Percentiles rank a stretch among this genome's conserved stretches.
These are phyloP conservation scores for Rhopalosiphum maidis DNA, from an alignment of 1,140 invertebrate species.

Conservation along the genomic window DNA sequence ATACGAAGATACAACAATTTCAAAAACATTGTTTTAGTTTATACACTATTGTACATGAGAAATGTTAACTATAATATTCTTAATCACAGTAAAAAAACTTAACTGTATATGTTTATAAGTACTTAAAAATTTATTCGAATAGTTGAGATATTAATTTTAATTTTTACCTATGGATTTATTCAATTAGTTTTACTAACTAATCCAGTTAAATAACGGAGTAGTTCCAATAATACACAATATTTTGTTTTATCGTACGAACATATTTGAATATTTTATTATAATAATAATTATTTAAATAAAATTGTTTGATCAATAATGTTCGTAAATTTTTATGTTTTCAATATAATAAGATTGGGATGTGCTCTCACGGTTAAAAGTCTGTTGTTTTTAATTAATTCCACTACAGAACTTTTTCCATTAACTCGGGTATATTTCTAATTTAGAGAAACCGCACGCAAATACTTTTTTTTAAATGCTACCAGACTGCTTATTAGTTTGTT, in stretches of 20 bases:
- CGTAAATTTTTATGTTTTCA: neutral
- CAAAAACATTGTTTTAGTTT: neutral
- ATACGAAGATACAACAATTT: neutral
- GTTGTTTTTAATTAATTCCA: slow-evolving; percentile 47
- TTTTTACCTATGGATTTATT: neutral
- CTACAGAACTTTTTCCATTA: slow-evolving; percentile 44
- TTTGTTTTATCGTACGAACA: neutral
- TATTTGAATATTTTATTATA: neutral
- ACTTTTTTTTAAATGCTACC: slow-evolving; percentile 47
- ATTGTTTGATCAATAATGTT: neutral
- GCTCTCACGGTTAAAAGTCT: slow-evolving; percentile 1
- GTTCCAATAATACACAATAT: neutral
- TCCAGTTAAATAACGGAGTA: neutral
- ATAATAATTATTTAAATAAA: neutral
- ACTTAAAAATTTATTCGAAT: neutral
- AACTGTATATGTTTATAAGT: neutral
- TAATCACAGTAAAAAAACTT: neutral
- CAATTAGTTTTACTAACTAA: neutral
- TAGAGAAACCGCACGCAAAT: slow-evolving; percentile 25
- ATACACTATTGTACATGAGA: neutral
- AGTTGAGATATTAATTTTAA: too few species aligned
- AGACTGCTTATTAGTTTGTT: slow-evolving; percentile 49
- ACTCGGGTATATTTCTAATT: slow-evolving; percentile 45
- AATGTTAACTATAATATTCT: neutral
- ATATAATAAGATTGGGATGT: slow-evolving; percentile 18